Evolutionary conservation across 2,888 invertebrate genomes (phyloP), one percentile per base, ranked within the genome.

Genomic region (Nipponacmea schrenckii): DNA sequence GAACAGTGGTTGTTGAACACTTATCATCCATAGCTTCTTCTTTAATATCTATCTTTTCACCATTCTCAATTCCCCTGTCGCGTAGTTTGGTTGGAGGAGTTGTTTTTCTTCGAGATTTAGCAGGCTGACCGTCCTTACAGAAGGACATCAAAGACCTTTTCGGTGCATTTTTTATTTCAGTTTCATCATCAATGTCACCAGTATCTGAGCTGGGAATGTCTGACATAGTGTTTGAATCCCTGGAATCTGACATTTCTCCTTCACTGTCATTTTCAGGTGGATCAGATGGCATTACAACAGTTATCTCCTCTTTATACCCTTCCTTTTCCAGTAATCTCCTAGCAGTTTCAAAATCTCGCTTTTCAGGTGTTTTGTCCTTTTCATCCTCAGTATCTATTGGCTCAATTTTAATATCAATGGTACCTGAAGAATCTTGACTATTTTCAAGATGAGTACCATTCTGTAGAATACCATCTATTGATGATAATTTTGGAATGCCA

Each of bases 251-350:
- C 10, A 74, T 56, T 24, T 56, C 24, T 24, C 56, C 24, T 3
- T 56, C 20, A 24, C 20, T 10, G 20, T 56, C 20, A 14, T 56
- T 10, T 56, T 8, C 56, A 24, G 76, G 77, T 3, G 80, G 79
- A 20, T 83, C 84, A 62, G 80, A 77, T 20, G 87, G 86, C 74
- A 87, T 78, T 7, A 86, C 85, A 2, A 86, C 83, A 2, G 83
- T 85, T 10, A 86, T 79, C 73, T 85, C 84, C 62, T 84, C 83
- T 14, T 79, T 79, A 62, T 84, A 79, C 8, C 83, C 80, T 64
- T 84, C 81, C 63, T 80, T 80, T 67, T 80, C 77, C 27, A 84
- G 79, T 44, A 82, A 77, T 71, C 79, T 75, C 31, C 75, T 78
- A 44, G 82, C 79, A 67, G 72, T 71, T 63, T 79, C 76, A 63